A percentile compares a stretch with the other conserved stretches of the same genome.
Conservation (phyloP, 1,140 invertebrate genomes). For the Teleopsis dalmanni region DNA sequence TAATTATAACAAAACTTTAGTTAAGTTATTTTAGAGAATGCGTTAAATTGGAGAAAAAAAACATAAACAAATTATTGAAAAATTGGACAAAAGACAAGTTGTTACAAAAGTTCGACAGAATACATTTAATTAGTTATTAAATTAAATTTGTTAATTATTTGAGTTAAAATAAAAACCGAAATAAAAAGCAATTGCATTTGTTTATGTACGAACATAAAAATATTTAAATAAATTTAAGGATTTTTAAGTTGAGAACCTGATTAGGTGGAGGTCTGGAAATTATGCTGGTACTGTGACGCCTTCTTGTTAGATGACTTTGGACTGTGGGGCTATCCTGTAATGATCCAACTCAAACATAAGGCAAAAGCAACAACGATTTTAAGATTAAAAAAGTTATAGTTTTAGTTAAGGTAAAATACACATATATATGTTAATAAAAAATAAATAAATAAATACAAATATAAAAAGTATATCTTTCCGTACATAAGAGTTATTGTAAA, state of each 20-base stretch:
- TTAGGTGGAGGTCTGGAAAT: slow-evolving; percentile 47
- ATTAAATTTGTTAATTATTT: slow-evolving; percentile 3
- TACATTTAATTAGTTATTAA: slow-evolving; percentile 6
- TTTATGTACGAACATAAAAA: neutral
- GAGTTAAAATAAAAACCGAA: slow-evolving; percentile 10
- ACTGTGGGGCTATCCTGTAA: slow-evolving; percentile 50
- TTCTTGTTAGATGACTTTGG: slow-evolving; percentile 56
- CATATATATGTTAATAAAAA: neutral
- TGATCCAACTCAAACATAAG: slow-evolving; percentile 25
- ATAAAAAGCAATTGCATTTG: slow-evolving; percentile 6
- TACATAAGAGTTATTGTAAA: too few species aligned
- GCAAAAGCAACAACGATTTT: slow-evolving; percentile 18
- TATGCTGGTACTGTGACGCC: slow-evolving; percentile 62
- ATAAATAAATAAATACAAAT: neutral
- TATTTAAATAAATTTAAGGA: slow-evolving; percentile 12
- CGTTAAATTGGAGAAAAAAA: too few species aligned
- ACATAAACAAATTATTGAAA: too few species aligned
- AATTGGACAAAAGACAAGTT: neutral
- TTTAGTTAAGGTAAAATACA: neutral
- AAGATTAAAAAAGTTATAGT: slow-evolving; percentile 4
- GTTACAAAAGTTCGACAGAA: too few species aligned
- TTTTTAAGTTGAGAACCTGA: slow-evolving; percentile 39
- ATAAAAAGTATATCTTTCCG: too few species aligned
- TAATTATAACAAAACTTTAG: too few species aligned
- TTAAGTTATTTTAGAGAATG: too few species aligned